phyloP scores from a whole-genome alignment of 2,888 invertebrate species.

The Allolobophora icterica region DNA sequence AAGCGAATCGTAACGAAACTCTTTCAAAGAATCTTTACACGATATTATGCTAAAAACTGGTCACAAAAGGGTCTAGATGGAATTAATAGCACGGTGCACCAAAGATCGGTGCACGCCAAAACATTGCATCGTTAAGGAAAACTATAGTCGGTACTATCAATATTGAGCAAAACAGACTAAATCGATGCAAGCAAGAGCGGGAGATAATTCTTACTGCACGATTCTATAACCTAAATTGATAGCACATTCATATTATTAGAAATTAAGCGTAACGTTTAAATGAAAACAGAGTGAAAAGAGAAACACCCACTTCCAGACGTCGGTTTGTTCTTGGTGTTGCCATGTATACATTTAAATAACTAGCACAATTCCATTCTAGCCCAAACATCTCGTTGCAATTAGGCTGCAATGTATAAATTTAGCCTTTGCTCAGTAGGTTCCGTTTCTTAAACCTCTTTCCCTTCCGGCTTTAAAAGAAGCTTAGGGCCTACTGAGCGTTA shows the following conservation, averaged over 20 bases:
- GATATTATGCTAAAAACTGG: no score
- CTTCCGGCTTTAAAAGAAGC: no score
- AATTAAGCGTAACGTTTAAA: neutral
- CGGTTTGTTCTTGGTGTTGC: constrained; percentile 17
- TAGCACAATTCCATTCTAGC: neutral
- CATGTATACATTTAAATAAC: neutral
- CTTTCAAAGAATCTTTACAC: no score
- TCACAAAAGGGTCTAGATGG: no score
- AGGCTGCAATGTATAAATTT: no score
- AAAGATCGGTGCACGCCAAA: neutral
- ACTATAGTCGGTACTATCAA: neutral
- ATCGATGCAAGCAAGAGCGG: neutral
- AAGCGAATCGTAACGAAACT: no score
- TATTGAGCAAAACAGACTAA: neutral
- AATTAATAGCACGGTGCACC: no score
- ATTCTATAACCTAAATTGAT: neutral
- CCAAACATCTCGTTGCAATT: neutral
- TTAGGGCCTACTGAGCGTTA: no score
- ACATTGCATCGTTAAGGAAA: neutral
- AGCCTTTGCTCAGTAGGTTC: neutral
- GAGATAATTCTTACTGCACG: neutral
- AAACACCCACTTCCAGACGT: constrained; percentile 17
- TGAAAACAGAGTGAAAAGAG: neutral
- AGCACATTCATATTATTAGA: neutral
- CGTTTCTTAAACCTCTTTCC: neutral